Evolutionary conservation across 2,888 invertebrate species (phyloP).

Genomic region (Drosophila infuscata): DNA sequence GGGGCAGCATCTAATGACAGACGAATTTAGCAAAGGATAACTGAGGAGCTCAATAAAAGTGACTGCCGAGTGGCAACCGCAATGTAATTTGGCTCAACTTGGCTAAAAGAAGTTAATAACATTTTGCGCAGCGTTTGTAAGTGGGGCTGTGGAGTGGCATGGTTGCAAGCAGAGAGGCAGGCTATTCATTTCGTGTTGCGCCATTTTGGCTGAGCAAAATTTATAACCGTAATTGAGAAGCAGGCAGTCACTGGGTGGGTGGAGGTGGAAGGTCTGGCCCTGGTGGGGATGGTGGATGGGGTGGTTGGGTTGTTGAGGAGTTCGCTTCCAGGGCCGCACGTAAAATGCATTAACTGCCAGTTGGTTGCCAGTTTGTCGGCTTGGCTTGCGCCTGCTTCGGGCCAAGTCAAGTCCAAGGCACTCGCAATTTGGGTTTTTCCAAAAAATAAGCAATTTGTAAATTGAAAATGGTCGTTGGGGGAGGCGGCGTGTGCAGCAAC

Average conservation of each 20-base stretch:
- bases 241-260: slow-evolving; percentile 14
- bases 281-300: neutral
- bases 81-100: slow-evolving; percentile 80
- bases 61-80: slow-evolving; percentile 75
- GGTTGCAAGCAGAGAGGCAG: slow-evolving; percentile 11
- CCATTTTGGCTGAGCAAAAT: slow-evolving; percentile 74
- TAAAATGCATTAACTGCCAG: slow-evolving; percentile 79
- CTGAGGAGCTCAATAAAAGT: slow-evolving; percentile 63
- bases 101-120: slow-evolving; percentile 80
- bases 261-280: neutral
- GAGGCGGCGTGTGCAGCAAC: neutral
- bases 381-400: slow-evolving; percentile 26
- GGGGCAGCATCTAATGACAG: slow-evolving; percentile 45
- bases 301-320: slow-evolving; percentile 20
- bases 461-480: slow-evolving; percentile 76
- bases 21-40: slow-evolving; percentile 17
- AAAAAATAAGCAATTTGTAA: slow-evolving; percentile 82
- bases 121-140: slow-evolving; percentile 55
- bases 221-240: slow-evolving; percentile 80
- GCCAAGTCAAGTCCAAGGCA: slow-evolving; percentile 68
- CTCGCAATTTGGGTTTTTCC: slow-evolving; percentile 75
- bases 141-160: neutral
- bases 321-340: slow-evolving; percentile 58
- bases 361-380: slow-evolving; percentile 28
- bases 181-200: slow-evolving; percentile 77